phyloP scores from a whole-genome alignment of 2,888 invertebrate genomes.

The Rugalucina vietnamica region DNA sequence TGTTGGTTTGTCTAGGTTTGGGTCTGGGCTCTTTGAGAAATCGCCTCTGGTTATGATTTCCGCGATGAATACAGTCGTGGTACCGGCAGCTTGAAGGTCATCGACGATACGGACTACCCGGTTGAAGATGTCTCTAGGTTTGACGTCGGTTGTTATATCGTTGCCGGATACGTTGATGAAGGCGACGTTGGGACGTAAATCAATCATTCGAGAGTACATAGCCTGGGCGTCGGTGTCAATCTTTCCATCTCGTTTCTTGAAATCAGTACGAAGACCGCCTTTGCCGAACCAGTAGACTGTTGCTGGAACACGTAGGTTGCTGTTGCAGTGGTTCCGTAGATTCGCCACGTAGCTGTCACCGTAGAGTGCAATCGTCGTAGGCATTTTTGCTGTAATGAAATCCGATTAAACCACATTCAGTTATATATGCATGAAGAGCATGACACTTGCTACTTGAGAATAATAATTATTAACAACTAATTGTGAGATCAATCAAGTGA shows the following conservation, averaged over 20 bases:
- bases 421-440: no score
- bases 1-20: background rate
- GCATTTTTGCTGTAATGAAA: no score
- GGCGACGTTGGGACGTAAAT: background rate
- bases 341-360: background rate
- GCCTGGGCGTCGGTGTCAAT: no score
- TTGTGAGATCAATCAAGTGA: no score
- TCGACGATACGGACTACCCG: background rate
- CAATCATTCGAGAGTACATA: background rate
- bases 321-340: background rate
- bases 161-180: background rate
- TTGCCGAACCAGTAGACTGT: background rate
- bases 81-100: background rate
- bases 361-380: background rate
- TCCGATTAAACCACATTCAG: no score
- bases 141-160: background rate
- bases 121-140: background rate
- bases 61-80: background rate
- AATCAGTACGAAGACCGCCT: background rate
- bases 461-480: no score
- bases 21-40: background rate
- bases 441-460: no score
- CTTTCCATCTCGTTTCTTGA: no score
- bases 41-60: background rate
- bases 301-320: background rate